A percentile compares a stretch with the other conserved stretches of the same genome.
Conservation (phyloP, 53 echinoderm and acorn worm genomes). For the Mesocentrotus franciscanus region DNA sequence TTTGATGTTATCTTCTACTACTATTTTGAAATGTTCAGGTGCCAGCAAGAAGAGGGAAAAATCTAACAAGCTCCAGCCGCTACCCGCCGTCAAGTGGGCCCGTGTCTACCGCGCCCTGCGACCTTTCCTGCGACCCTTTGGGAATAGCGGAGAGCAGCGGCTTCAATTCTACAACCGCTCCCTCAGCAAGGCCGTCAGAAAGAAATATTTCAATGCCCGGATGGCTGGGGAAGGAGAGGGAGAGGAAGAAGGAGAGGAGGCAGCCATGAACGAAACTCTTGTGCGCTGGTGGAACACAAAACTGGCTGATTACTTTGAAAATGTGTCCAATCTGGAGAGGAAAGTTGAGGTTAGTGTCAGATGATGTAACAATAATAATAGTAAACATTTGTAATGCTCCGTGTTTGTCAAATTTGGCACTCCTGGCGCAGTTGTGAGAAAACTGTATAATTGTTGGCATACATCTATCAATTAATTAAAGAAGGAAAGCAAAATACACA, state of each 20-base stretch:
- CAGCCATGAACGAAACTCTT: constrained; percentile 57
- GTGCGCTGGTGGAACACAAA: constrained; percentile 84
- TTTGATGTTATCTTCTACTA: not conserved
- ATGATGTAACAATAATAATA: no score
- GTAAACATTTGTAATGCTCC: no score
- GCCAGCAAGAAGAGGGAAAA: constrained; percentile 68
- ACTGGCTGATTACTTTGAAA: constrained; percentile 91
- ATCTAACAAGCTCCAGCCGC: constrained; percentile 63
- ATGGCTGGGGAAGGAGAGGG: constrained; percentile 20
- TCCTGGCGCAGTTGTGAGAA: no score
- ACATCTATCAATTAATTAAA: no score
- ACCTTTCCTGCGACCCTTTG: constrained; percentile 95
- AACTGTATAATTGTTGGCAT: no score
- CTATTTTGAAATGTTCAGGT: constrained; percentile 12
- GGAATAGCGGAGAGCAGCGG: constrained; percentile 95
- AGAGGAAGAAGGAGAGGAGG: constrained; percentile 7
- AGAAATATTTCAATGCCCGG: constrained; percentile 71
- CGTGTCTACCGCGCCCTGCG: constrained; percentile 83
- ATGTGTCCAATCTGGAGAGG: constrained; percentile 85
- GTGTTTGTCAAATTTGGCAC: no score
- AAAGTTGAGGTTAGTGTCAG: constrained; percentile 86
- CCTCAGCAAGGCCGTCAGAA: constrained; percentile 81
- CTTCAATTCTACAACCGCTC: constrained; percentile 87
- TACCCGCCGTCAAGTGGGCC: constrained; percentile 93
- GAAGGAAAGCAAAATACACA: no score